Evolutionary conservation across 2,113 vertebrate genomes (phyloP).

Genomic region (Hippolais icterina): DNA sequence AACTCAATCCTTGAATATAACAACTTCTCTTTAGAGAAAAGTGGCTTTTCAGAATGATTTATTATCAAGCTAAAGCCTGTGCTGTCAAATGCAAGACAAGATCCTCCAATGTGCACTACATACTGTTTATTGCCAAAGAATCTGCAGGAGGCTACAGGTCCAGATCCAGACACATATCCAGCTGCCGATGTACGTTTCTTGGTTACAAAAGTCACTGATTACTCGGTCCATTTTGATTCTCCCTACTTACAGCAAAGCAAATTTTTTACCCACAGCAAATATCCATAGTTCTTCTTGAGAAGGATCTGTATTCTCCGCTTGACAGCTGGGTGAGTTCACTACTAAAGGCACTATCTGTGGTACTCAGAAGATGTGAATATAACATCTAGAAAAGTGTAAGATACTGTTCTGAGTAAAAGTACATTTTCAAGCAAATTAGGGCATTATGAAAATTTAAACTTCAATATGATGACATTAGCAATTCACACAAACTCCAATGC

Average conservation of each 20-base stretch:
- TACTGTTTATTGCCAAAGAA: background rate
- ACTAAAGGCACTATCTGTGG: background rate
- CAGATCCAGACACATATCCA: background rate
- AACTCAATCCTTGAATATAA: background rate
- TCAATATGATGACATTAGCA: background rate
- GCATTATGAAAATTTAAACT: background rate
- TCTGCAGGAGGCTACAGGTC: background rate
- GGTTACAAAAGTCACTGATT: background rate
- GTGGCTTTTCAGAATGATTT: background rate
- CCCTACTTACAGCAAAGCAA: background rate
- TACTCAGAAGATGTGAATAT: background rate
- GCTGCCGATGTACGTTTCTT: background rate
- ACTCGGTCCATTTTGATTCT: background rate
- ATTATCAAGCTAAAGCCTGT: background rate
- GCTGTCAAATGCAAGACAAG: background rate
- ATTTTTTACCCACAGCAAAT: background rate
- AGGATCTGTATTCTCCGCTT: background rate
- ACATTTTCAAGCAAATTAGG: background rate
- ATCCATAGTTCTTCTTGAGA: background rate
- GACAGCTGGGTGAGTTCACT: background rate
- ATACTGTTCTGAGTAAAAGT: background rate
- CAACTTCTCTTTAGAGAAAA: background rate
- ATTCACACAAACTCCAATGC: background rate
- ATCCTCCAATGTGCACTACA: background rate
- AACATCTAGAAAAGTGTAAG: background rate